Conservation (phyloP, 2,797 vertebrate genomes). For the Onychomys torridus region DNA sequence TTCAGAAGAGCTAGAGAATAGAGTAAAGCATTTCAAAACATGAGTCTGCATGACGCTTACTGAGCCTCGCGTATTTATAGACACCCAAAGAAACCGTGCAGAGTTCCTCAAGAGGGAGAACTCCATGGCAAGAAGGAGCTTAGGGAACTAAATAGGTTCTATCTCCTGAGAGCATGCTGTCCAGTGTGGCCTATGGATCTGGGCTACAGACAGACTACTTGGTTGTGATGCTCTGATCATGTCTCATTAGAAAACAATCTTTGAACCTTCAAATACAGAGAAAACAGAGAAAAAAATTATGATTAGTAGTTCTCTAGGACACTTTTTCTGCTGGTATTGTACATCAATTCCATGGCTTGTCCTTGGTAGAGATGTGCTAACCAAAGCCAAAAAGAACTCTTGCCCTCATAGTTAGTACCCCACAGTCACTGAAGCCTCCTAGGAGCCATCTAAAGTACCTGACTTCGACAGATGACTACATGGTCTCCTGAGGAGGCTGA, state of each 20-base stretch:
- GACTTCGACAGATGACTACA: neutral
- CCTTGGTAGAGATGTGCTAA: neutral
- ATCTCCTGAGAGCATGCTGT: neutral
- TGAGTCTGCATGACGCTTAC: neutral
- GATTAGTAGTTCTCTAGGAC: neutral
- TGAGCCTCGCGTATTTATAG: neutral
- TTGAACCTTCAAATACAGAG: neutral
- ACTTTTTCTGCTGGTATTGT: neutral
- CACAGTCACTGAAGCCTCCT: neutral
- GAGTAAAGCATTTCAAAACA: conserved; percentile 39
- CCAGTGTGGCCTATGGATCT: neutral
- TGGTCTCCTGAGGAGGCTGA: neutral
- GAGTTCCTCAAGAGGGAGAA: conserved; percentile 5
- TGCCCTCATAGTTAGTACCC: neutral
- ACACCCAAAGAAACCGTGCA: neutral
- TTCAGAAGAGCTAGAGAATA: neutral
- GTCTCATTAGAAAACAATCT: neutral
- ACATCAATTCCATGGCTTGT: neutral
- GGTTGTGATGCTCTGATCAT: neutral
- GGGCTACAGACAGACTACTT: neutral
- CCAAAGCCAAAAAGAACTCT: neutral
- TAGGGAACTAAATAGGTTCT: neutral
- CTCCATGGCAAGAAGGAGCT: neutral
- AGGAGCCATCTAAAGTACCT: neutral
- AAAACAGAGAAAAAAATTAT: neutral